Percentiles rank a stretch among this genome's conserved stretches.
Evolutionary conservation across 2,888 invertebrate species (phyloP).

Genomic region (Caenorhabditis sp.): DNA sequence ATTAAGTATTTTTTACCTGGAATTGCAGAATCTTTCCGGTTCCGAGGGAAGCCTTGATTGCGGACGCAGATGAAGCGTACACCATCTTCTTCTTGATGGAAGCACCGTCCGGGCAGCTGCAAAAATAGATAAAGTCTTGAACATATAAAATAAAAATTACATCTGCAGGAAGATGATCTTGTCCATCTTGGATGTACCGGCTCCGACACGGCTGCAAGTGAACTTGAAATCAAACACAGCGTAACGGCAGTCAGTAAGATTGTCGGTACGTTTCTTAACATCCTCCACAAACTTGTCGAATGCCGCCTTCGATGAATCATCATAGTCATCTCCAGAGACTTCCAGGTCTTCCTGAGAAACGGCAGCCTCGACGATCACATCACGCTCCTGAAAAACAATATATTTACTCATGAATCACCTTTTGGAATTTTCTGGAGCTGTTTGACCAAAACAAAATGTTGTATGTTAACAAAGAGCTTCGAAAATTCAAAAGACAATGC

Average conservation of each 20-base stretch:
- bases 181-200: constrained; percentile 96
- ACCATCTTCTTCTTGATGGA: constrained; percentile 91
- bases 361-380: constrained; percentile 82
- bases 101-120: constrained; percentile 94
- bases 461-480: too few species aligned
- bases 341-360: constrained; percentile 79
- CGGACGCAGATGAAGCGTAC: constrained; percentile 96
- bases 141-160: constrained; percentile 83
- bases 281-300: constrained; percentile 96
- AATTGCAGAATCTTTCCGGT: constrained; percentile 82
- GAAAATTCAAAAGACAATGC: too few species aligned
- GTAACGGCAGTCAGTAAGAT: constrained; percentile 93
- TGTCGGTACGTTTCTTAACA: constrained; percentile 89
- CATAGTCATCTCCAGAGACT: constrained; percentile 79
- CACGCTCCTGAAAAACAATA: constrained; percentile 76
- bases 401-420: too few species aligned
- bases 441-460: too few species aligned
- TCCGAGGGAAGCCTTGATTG: constrained; percentile 94
- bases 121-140: constrained; percentile 52
- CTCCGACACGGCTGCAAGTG: constrained; percentile 91
- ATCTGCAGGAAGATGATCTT: constrained; percentile 98
- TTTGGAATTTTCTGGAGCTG: too few species aligned
- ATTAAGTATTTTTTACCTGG: constrained; percentile 72
- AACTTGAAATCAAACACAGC: constrained; percentile 97
- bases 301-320: constrained; percentile 86